phyloP scores from a whole-genome alignment of 2,797 vertebrate species.

The Phataginus tetradactyla region DNA sequence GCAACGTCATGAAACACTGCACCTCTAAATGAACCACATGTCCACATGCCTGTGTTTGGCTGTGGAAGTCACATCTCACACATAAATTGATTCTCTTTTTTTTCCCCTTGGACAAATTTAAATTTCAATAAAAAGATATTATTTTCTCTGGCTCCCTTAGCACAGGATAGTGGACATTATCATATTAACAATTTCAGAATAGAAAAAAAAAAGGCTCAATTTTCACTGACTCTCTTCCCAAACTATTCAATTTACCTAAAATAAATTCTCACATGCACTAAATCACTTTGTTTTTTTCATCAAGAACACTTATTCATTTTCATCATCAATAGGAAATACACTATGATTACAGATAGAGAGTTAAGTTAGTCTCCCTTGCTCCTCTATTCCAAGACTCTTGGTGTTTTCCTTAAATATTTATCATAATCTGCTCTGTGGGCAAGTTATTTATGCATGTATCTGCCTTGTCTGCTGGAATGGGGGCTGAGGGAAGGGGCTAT shows the following conservation, averaged over 20 bases:
- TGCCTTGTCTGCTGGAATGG: neutral
- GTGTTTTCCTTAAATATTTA: slow-evolving; percentile 19
- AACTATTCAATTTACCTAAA: slow-evolving; percentile 54
- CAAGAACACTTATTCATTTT: slow-evolving; percentile 50
- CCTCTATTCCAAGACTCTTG: neutral
- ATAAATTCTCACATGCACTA: slow-evolving; percentile 39
- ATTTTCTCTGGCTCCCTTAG: slow-evolving; percentile 30
- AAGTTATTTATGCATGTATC: neutral
- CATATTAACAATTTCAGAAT: slow-evolving; percentile 49
- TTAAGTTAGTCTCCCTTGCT: neutral
- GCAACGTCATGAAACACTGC: slow-evolving; percentile 76
- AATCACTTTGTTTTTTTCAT: neutral
- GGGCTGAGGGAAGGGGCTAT: neutral
- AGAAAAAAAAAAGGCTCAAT: slow-evolving; percentile 1
- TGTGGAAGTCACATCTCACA: slow-evolving; percentile 76
- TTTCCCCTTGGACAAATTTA: slow-evolving; percentile 2
- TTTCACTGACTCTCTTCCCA: slow-evolving; percentile 45
- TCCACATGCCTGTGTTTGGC: slow-evolving; percentile 69
- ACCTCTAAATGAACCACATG: slow-evolving; percentile 62
- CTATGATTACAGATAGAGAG: neutral
- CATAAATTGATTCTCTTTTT: slow-evolving; percentile 58
- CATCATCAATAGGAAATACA: slow-evolving; percentile 18
- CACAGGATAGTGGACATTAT: neutral
- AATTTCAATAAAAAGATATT: slow-evolving; percentile 39
- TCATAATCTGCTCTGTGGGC: neutral